Conservation (phyloP, 2,797 vertebrate genomes). For the Poecilia picta region DNA sequence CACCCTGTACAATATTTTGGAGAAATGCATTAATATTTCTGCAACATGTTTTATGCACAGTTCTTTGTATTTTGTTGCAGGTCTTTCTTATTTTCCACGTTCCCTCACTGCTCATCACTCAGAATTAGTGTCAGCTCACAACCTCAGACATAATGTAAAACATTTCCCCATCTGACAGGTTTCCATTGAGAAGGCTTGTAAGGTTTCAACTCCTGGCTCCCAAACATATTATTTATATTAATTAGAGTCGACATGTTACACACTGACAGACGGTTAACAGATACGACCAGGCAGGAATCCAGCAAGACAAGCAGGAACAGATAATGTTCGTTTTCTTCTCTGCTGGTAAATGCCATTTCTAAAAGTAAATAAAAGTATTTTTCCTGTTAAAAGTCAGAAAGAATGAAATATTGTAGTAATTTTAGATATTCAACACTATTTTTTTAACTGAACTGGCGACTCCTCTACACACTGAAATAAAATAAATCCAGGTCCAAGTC, state of each 20-base stretch:
- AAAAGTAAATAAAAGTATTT: neutral
- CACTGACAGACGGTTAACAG: constrained; percentile 29
- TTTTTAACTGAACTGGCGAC: neutral
- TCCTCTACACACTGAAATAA: neutral
- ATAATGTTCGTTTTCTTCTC: constrained; percentile 14
- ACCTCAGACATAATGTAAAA: constrained; percentile 30
- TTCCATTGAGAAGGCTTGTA: constrained; percentile 23
- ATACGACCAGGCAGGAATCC: constrained; percentile 28
- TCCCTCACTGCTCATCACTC: constrained; percentile 17
- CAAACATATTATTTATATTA: constrained; percentile 34
- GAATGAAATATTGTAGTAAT: neutral
- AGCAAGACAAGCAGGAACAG: constrained; percentile 22
- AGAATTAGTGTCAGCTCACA: constrained; percentile 40
- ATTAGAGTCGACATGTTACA: constrained; percentile 38
- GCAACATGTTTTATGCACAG: neutral
- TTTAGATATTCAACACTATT: neutral
- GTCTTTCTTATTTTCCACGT: neutral
- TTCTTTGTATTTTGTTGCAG: neutral
- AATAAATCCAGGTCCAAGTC: neutral
- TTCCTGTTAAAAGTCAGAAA: neutral
- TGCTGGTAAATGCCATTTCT: neutral
- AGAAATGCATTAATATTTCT: neutral
- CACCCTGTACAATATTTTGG: neutral
- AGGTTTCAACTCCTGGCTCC: constrained; percentile 35
- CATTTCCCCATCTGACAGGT: constrained; percentile 38